phyloP scores from a whole-genome alignment of 2,888 invertebrate genomes.

The Caenorhabditis sp. region DNA sequence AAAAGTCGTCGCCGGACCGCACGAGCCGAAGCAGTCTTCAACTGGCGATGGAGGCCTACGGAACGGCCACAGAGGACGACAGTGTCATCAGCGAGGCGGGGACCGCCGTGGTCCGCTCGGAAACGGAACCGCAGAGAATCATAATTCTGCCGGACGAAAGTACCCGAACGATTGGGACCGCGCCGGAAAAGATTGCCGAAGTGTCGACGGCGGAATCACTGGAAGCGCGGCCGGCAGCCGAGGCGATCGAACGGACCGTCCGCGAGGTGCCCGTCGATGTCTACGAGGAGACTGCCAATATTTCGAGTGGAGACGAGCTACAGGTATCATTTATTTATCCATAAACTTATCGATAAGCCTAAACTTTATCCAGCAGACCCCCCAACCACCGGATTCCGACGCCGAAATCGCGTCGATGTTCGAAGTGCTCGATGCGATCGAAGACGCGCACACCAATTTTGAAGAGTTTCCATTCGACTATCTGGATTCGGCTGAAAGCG shows the following conservation, averaged over 20 bases:
- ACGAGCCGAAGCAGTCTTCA: slow-evolving; percentile 42
- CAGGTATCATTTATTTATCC: too few species aligned
- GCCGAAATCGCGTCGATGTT: slow-evolving; percentile 47
- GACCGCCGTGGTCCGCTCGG: neutral
- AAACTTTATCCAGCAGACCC: too few species aligned
- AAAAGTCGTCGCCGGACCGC: slow-evolving; percentile 58
- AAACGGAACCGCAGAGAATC: slow-evolving; percentile 8
- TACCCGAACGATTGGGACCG: slow-evolving; percentile 3
- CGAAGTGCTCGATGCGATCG: slow-evolving; percentile 58
- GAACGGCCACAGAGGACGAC: slow-evolving; percentile 62
- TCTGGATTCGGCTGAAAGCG: slow-evolving; percentile 54
- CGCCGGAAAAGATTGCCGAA: slow-evolving; percentile 13
- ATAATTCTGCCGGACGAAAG: slow-evolving; percentile 45
- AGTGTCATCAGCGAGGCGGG: slow-evolving; percentile 47
- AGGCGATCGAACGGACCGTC: slow-evolving; percentile 46
- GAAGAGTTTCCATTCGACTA: slow-evolving; percentile 69
- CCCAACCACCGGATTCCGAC: slow-evolving; percentile 24
- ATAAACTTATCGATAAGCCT: too few species aligned
- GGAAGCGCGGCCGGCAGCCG: slow-evolving; percentile 24
- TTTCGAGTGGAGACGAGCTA: slow-evolving; percentile 49
- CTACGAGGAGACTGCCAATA: slow-evolving; percentile 55
- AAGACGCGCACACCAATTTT: slow-evolving; percentile 62
- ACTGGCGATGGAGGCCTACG: slow-evolving; percentile 75
- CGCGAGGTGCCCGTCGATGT: slow-evolving; percentile 53
- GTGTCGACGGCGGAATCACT: slow-evolving; percentile 43